A percentile compares a stretch with the other conserved stretches of the same genome.
Conservation (phyloP, 2,113 vertebrate species). For the Paedocypris sp. region DNA sequence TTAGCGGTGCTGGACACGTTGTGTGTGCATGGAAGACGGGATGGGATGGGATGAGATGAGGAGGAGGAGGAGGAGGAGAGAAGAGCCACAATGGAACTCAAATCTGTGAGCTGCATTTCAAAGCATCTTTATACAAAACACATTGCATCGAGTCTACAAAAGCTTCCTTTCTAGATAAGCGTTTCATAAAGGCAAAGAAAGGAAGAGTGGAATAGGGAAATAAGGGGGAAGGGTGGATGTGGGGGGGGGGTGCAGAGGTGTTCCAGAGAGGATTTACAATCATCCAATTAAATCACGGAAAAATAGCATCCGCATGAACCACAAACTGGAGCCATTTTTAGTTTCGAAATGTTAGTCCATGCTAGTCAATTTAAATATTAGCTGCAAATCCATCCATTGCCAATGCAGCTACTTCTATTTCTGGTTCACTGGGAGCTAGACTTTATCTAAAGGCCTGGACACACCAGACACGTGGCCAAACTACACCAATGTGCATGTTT, state of each 20-base stretch:
- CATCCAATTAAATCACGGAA: not conserved
- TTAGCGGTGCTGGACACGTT: constrained; percentile 1
- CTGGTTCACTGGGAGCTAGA: no score
- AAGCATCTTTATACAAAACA: constrained; percentile 18
- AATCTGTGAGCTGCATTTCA: constrained; percentile 31
- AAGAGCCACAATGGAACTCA: constrained; percentile 7
- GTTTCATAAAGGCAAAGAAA: constrained; percentile 11
- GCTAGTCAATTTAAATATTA: no score
- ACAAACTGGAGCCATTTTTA: no score
- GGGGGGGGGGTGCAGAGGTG: not conserved
- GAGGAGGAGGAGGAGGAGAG: not conserved
- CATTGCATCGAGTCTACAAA: not conserved
- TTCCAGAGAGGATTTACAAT: not conserved
- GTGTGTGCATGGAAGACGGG: not conserved
- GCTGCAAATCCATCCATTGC: no score
- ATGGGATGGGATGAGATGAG: not conserved
- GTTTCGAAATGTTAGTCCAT: no score
- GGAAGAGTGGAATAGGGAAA: not conserved
- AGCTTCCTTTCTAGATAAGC: constrained; percentile 29
- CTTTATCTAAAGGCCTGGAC: no score
- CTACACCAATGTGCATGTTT: no score
- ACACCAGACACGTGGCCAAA: no score
- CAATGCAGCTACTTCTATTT: no score
- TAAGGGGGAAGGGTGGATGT: not conserved
- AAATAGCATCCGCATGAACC: not conserved